Conservation (phyloP, 2,113 vertebrate genomes). For the Raja brachyura region DNA sequence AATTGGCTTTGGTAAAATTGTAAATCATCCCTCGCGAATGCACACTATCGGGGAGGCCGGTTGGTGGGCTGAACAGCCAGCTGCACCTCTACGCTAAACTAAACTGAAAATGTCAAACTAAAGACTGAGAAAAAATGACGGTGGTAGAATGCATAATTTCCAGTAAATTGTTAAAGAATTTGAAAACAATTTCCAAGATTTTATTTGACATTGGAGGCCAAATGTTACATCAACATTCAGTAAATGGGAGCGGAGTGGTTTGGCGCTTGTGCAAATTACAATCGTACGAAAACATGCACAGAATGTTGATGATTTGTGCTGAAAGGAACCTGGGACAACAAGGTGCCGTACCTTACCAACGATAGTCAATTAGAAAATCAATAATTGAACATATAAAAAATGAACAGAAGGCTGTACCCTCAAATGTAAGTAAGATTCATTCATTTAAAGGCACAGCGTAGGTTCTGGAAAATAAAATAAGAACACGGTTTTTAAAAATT, state of each 20-base stretch:
- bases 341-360: conserved; percentile 19
- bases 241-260: neutral
- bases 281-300: neutral
- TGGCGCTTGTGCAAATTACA: neutral
- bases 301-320: conserved; percentile 15
- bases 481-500: neutral
- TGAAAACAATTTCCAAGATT: neutral
- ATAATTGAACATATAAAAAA: neutral
- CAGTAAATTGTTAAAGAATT: neutral
- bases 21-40: too few species aligned
- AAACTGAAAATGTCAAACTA: neutral
- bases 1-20: too few species aligned
- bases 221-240: neutral
- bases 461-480: neutral
- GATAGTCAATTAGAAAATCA: neutral
- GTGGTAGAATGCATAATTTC: too few species aligned
- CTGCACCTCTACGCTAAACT: too few species aligned
- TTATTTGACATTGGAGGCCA: neutral
- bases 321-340: neutral
- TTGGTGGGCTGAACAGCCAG: too few species aligned
- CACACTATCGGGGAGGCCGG: too few species aligned
- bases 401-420: neutral
- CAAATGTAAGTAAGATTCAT: neutral
- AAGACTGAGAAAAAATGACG: too few species aligned
- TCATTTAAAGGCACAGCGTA: neutral